Evolutionary conservation across 2,888 invertebrate genomes (phyloP), one percentile per base, ranked within the genome.

Genomic region (Philereme vetulata): DNA sequence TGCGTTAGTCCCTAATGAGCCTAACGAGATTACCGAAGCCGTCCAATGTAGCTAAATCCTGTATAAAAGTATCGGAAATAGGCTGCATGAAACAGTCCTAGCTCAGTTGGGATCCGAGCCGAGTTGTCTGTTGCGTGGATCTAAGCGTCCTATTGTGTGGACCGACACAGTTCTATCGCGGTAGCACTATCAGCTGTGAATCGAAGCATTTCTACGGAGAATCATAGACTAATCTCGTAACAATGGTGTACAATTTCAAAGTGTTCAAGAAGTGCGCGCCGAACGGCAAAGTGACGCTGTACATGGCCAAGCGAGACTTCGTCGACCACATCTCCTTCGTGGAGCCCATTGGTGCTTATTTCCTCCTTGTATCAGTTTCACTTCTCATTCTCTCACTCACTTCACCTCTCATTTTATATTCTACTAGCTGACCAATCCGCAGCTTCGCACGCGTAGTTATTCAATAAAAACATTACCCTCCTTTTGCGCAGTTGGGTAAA

Each of bases 201-300:
- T 5, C 4, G 47, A 47, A 47, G 34, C 36, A 10, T 4, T 48
- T 35, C 7, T 4, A 35, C 9, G 6, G 9, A 1, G 33, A 8
- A 33, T 33, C 32, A 60, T 35, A 50, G 61, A 61, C 61, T 61
- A 53, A 56, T 42, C 40, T 56, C 61, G n/a, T 44, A 76, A 94
- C 84, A 66, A 97, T 97, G 98, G 97, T 97, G 82, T 96, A 95
- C 78, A 97, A 97, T 84, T 97, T 97, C 85, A 96, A 96, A 88
- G 97, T 98, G 80, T 98, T 96, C 88, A 98, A 98, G 89, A 98
- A 98, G 93, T 95, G 95, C 78, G 95, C 97, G 45, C 97, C 97
- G 50, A 97, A 97, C 86, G 96, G 96, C 68, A 97, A 97, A 92
- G 87, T 97, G 74, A 96, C 97, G 44, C 89, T 98, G 72, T 98